Evolutionary conservation across 2,888 invertebrate genomes (phyloP).

Genomic region (Uloborus plumipes): DNA sequence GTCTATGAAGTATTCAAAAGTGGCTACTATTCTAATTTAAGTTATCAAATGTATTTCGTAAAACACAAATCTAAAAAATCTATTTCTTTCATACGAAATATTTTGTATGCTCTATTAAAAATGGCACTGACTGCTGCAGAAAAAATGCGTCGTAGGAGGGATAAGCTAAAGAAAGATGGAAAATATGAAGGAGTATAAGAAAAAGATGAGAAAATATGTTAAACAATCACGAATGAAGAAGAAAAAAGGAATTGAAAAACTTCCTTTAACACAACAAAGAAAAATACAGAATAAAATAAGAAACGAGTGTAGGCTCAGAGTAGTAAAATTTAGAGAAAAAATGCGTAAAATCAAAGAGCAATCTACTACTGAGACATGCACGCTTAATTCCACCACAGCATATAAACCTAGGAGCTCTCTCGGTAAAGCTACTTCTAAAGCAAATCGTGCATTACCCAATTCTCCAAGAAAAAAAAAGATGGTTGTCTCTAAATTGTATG

Average conservation of each 20-base stretch:
- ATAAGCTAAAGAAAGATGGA: too few relatives aligned
- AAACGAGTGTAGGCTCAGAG: neutral
- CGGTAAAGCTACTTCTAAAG: constrained; percentile 6
- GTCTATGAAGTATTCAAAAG: too few relatives aligned
- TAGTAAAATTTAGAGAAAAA: neutral
- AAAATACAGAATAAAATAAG: neutral
- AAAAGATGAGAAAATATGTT: too few relatives aligned
- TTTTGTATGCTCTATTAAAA: too few relatives aligned
- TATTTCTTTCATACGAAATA: too few relatives aligned
- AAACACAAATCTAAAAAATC: too few relatives aligned
- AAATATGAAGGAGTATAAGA: too few relatives aligned
- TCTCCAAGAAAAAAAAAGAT: constrained; percentile 1
- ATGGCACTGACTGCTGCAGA: too few relatives aligned
- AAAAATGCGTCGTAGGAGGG: too few relatives aligned
- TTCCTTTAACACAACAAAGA: neutral
- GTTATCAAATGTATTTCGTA: too few relatives aligned
- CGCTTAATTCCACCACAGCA: neutral
- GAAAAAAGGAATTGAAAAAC: constrained; percentile 1
- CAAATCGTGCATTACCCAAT: neutral
- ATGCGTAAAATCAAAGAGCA: neutral
- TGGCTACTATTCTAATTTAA: too few relatives aligned
- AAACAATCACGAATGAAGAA: neutral
- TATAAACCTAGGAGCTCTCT: neutral
- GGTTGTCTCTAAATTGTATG: constrained; percentile 10
- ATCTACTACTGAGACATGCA: neutral